Evolutionary conservation across 2,113 vertebrate genomes (phyloP).

Genomic region (Hyla sarda): DNA sequence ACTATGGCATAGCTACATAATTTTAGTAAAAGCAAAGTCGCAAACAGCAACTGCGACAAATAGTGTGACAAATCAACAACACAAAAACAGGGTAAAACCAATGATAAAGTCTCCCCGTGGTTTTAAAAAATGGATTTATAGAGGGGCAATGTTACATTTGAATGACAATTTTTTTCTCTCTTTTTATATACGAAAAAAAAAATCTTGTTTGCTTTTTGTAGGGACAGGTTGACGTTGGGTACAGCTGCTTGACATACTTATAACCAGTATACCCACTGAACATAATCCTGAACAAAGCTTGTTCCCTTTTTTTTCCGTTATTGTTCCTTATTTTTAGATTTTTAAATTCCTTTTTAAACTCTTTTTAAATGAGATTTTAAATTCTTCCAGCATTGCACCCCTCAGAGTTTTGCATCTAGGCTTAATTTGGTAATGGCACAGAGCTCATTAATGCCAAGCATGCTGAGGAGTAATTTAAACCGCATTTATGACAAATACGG

Average conservation of each 20-base stretch:
- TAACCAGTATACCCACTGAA: neutral
- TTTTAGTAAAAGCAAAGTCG: too few relatives aligned
- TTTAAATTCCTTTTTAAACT: neutral
- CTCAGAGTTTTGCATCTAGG: neutral
- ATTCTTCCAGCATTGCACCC: neutral
- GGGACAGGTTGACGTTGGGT: neutral
- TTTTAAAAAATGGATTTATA: too few relatives aligned
- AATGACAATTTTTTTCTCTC: too few relatives aligned
- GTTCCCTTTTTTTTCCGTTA: neutral
- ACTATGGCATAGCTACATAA: too few relatives aligned
- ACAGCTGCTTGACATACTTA: neutral
- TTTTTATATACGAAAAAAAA: too few relatives aligned
- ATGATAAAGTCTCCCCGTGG: too few relatives aligned
- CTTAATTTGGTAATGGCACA: neutral
- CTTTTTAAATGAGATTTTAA: neutral
- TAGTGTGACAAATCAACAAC: too few relatives aligned
- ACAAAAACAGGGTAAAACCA: too few relatives aligned
- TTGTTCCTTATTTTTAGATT: neutral
- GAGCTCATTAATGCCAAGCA: conserved; percentile 17
- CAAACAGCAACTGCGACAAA: too few relatives aligned
- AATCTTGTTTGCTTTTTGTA: neutral
- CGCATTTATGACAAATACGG: conserved; percentile 42
- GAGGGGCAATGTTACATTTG: too few relatives aligned
- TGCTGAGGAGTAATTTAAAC: conserved; percentile 23
- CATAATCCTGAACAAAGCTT: neutral